Evolutionary conservation across 2,113 vertebrate genomes (phyloP), one percentile per base, ranked within the genome.

Genomic region (Stegostoma tigrinum): DNA sequence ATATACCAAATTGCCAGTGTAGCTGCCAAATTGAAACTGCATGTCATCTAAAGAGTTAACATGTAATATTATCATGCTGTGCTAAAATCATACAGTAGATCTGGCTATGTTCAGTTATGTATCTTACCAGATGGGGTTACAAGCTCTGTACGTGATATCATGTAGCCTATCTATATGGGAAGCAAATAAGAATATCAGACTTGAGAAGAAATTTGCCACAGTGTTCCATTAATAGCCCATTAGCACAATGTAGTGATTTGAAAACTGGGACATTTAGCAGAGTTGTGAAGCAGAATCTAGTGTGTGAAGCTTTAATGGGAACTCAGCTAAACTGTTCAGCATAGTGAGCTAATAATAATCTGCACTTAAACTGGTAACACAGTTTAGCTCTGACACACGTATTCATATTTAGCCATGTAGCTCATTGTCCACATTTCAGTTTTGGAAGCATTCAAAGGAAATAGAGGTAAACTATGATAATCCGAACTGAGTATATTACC

Each of bases 221-320:
- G 66, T 17, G 61, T 94, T 66, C 91, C 66, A 70, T 94, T 94
- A 94, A 70, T 94, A 94, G 66, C 38, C 64, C 24, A 24, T 68
- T 94, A 48, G 93, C 64, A 94, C 2, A 24, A 70, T 94, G 42
- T 8, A 67, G 38, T 67, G n/a, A 45, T 94, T 94, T 68, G 5
- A 68, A 67, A 94, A 94, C 91, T 94, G 91, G 91, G 91, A 42
- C 87, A 94, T 68, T 61, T 45, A 67, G 64, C 19, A 68, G 61
- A 94, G 91, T 67, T 68, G 93, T 94, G 93, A 42, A 94, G 23
- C n/a, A 90, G 12, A 68, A 94, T 94, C 21, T 0, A 42, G 64
- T 68, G 64, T 68, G 27, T 34, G 61, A 24, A 67, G 34, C 91
- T 94, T 94, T 94, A 64, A 23, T 94, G 34, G 61, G 38, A 90